Evolutionary conservation across 2,113 vertebrate genomes (phyloP).

Genomic region (Hassar affinis): DNA sequence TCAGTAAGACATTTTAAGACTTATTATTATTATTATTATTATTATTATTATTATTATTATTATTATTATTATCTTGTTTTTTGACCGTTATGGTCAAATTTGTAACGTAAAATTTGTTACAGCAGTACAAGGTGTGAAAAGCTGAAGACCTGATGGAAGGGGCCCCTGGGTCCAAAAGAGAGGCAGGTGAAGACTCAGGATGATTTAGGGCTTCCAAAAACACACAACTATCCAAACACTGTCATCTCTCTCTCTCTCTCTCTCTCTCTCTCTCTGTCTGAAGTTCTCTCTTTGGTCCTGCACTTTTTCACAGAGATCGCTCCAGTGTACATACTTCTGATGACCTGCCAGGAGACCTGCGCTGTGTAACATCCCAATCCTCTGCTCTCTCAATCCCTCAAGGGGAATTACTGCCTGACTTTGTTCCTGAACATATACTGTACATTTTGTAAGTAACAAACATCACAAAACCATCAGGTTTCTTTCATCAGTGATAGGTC

Average conservation of each 20-base stretch:
- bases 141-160: neutral
- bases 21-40: neutral
- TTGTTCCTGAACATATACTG: neutral
- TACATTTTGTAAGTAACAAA: neutral
- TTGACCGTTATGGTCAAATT: neutral
- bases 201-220: conserved; percentile 37
- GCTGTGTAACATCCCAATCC: conserved; percentile 26
- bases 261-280: neutral
- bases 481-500: conserved; percentile 7
- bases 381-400: neutral
- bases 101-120: too few species aligned
- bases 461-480: conserved; percentile 3
- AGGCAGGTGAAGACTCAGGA: conserved; percentile 36
- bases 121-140: neutral
- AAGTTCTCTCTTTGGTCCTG: neutral
- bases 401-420: neutral
- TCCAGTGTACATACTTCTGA: conserved; percentile 14
- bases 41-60: neutral
- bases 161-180: conserved; percentile 14
- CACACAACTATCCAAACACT: conserved; percentile 37
- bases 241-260: too few species aligned
- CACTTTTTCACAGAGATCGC: conserved; percentile 42
- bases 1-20: neutral
- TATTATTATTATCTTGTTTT: neutral
- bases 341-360: conserved; percentile 39